Percentiles rank a stretch among this genome's conserved stretches.
phyloP scores from a whole-genome alignment of 1,140 invertebrate genomes.

The Drosophila pseudoananassae region DNA sequence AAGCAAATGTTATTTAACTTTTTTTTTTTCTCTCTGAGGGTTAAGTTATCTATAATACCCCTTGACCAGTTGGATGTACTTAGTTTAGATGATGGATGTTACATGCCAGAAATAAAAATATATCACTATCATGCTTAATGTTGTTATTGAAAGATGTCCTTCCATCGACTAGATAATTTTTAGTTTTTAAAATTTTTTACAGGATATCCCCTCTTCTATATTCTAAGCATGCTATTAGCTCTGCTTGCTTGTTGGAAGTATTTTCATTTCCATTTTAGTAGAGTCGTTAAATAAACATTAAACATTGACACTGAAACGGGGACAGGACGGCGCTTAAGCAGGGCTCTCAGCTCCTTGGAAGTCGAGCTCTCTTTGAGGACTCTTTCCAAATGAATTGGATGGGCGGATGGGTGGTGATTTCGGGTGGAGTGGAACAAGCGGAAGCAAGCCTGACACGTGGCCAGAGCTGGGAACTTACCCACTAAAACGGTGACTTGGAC shows the following conservation, averaged over 20 bases:
- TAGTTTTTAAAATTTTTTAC: neutral
- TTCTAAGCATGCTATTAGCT: slow-evolving; percentile 27
- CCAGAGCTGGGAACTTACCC: slow-evolving; percentile 80
- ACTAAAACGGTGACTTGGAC: slow-evolving; percentile 93
- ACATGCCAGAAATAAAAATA: neutral
- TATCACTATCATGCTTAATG: neutral
- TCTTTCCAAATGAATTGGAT: neutral
- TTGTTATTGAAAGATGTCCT: neutral
- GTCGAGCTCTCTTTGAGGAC: neutral
- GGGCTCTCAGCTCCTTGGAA: slow-evolving; percentile 36
- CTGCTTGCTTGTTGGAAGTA: slow-evolving; percentile 32
- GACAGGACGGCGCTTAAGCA: slow-evolving; percentile 58
- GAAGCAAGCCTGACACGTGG: slow-evolving; percentile 24
- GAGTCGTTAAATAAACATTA: slow-evolving; percentile 77
- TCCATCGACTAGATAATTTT: neutral
- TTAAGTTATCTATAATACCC: slow-evolving; percentile 43
- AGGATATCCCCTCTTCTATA: slow-evolving; percentile 10
- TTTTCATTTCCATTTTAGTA: slow-evolving; percentile 64
- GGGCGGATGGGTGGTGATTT: slow-evolving; percentile 12
- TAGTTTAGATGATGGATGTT: slow-evolving; percentile 22
- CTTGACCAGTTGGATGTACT: slow-evolving; percentile 9
- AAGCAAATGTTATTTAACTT: slow-evolving; percentile 77
- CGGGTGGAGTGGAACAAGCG: slow-evolving; percentile 3
- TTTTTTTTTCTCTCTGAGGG: slow-evolving; percentile 18
- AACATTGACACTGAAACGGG: slow-evolving; percentile 71